Percentiles rank a stretch among this genome's conserved stretches.
These are phyloP conservation scores for Isichthys henryi DNA, from an alignment of 2,113 vertebrate species.

Conservation along the genomic window DNA sequence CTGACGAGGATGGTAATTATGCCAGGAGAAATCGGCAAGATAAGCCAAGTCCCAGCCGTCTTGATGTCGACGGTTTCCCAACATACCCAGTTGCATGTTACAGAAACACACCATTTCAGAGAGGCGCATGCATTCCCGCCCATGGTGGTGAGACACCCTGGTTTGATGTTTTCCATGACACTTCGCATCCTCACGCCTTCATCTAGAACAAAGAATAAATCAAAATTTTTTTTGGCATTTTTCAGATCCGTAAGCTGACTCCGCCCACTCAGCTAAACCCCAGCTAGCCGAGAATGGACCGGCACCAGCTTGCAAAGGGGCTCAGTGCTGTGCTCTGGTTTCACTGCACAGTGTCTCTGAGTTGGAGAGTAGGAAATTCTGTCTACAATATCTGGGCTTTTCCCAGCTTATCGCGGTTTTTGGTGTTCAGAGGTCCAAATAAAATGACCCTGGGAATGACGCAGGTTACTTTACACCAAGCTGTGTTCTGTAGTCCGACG, in stretches of 20 bases:
- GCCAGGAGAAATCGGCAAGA: neutral
- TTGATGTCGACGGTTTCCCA: neutral
- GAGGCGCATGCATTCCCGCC: neutral
- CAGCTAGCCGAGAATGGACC: neutral
- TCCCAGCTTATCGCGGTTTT: neutral
- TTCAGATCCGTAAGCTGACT: neutral
- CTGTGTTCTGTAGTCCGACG: slow-evolving; percentile 79
- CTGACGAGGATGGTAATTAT: neutral
- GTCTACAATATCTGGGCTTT: neutral
- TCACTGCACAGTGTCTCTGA: neutral
- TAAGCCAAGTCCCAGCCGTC: neutral
- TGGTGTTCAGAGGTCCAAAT: slow-evolving; percentile 44
- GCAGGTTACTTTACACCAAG: slow-evolving; percentile 58
- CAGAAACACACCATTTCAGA: neutral
- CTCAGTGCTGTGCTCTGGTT: neutral
- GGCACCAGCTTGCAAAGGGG: neutral
- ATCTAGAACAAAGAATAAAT: neutral
- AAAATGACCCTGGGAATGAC: slow-evolving; percentile 68
- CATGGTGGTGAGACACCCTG: neutral
- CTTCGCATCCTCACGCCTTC: neutral
- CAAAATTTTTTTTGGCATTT: neutral
- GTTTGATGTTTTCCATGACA: neutral
- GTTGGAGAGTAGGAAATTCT: neutral
- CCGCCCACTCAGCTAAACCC: neutral
- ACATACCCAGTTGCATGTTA: neutral